Base-by-base conservation (phyloP, 92 coral and sea anemone species). In the Paramuricea clavata region DNA sequence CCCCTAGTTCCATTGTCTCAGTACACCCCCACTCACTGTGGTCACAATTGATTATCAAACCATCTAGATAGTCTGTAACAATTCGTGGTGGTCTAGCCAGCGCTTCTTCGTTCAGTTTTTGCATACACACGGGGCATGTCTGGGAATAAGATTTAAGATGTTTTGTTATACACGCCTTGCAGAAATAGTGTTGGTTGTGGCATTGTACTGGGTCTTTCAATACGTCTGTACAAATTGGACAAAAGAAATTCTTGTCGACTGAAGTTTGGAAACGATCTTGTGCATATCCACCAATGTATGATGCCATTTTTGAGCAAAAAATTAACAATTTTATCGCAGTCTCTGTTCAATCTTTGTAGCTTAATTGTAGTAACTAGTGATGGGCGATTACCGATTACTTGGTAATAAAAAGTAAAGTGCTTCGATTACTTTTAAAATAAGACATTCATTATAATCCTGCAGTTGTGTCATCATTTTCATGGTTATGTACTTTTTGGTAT, bases 141-240 rank as follows among this genome's bases (percentile, higher is more conserved):
- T 32, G 23, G 21, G 77, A 34, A 17, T 34, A 35, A 7, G 11
- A 7, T n/a, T n/a, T n/a, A 13, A 71, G 28, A 35, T 71, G 54
- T 35, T 71, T 41, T 5, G 77, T 71, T 34, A 71, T 71, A n/a
- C 77, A 71, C 25, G 22, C 27, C 0, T 8, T 15, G 28, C 77
- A 71, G 28, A 71, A 71, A 25, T 16, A 71, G 54, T 71, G 77
- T 71, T 71, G 77, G 54, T 71, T 71, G 3, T 36, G 49, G 16
- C 77, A 71, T 44, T 34, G 50, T 11, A 71, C 77, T 15, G 77
- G 77, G 10, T 71, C 77, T 71, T 41, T 71, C 77, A 71, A 71
- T 22, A 41, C 77, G 50, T 71, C 35, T 17, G 35, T 34, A 35
- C 77, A 71, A 71, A 57, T 57, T 57, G 31, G 26, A 57, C 65